These are phyloP conservation scores for Aspidiotus rigidus DNA, from an alignment of 2,888 invertebrate species.

Conservation along the genomic window DNA sequence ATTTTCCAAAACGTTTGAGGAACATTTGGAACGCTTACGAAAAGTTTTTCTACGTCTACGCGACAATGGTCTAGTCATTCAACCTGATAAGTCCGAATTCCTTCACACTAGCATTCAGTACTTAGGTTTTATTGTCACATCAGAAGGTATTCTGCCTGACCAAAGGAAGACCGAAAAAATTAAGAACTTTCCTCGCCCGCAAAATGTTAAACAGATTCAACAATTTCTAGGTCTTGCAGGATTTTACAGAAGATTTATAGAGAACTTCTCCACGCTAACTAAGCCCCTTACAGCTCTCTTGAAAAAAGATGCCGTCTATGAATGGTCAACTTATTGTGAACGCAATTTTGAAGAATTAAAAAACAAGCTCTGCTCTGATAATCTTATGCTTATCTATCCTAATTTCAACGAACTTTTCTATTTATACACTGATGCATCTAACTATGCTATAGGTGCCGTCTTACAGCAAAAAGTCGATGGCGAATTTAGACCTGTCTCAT, in stretches of 20 bases:
- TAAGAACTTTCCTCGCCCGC: constrained; percentile 29
- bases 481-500: constrained; percentile 41
- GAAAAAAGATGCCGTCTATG: background rate
- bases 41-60: background rate
- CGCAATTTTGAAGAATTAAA: too few species aligned
- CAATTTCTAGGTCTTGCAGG: constrained; percentile 41
- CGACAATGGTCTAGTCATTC: background rate
- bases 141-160: constrained; percentile 35
- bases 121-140: constrained; percentile 35
- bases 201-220: constrained; percentile 33
- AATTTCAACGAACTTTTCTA: constrained; percentile 29
- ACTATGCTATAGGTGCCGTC: constrained; percentile 40
- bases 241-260: constrained; percentile 24
- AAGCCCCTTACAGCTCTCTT: constrained; percentile 1
- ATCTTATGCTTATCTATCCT: constrained; percentile 7
- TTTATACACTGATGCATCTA: constrained; percentile 39
- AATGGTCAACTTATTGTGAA: too few species aligned
- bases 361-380: too few species aligned
- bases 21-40: background rate
- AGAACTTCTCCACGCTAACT: constrained; percentile 30
- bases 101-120: background rate
- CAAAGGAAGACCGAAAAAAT: constrained; percentile 25
- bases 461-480: constrained; percentile 39
- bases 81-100: constrained; percentile 8
- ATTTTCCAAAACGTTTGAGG: background rate